Evolutionary conservation across 1,140 invertebrate species (phyloP), one percentile per base, ranked within the genome.

Genomic region (Leptopilina boulardi): DNA sequence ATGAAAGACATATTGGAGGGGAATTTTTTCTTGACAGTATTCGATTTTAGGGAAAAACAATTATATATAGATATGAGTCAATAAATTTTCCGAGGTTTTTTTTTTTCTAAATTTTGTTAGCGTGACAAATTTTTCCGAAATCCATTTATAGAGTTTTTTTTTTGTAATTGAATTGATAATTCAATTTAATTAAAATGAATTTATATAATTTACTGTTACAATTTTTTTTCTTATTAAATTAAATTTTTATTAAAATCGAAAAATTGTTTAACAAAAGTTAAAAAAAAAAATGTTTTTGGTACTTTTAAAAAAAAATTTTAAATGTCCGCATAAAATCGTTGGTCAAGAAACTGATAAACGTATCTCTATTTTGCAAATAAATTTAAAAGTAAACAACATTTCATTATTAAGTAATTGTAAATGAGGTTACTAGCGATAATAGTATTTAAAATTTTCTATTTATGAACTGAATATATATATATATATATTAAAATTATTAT

Each of bases 361-460:
- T 51, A 51, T 51, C 47, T 51, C 5, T n/a, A 51, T 8, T 47
- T 47, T 47, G 15, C 44, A 11, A 42, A 44, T 38, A 11, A 9
- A 44, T 44, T 13, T 44, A 51, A 51, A 51, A 51, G 47, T 51
- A 51, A 18, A n/a, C 42, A 51, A 51, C 47, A 51, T 51, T 51
- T 51, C 47, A 51, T 51, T 51, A 18, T 18, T 51, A n/a, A 51
- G 47, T 51, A 51, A 51, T 51, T 51, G 15, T 44, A 5, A 51
- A 51, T 51, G 47, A 51, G 47, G 47, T 51, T 51, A 51, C 15
- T n/a, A 3, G 47, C 5, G 47, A 51, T 51, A 51, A 38, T 38
- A 51, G 47, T 51, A 8, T 51, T 51, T 6, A 51, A 51, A 51
- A 51, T 51, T 18, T 51, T 18, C 15, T 38, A 51, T 51, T 51